Percentiles rank a stretch among this genome's conserved stretches.
These are phyloP conservation scores for Albula glossodonta DNA, from an alignment of 2,113 vertebrate genomes.

Conservation along the genomic window DNA sequence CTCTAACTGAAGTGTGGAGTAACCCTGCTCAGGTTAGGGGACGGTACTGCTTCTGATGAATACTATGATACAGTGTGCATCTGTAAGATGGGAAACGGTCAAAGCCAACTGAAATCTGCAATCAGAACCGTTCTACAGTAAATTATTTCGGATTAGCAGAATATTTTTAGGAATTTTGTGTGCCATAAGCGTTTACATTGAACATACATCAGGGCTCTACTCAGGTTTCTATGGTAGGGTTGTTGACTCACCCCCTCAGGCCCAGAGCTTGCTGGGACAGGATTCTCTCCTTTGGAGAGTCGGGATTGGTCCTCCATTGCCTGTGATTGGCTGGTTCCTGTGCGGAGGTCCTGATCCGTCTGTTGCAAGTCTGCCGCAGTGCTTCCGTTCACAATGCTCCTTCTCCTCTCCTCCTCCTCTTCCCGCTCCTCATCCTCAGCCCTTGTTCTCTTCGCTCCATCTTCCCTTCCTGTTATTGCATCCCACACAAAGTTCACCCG, in stretches of 20 bases:
- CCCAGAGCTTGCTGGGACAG: constrained; percentile 15
- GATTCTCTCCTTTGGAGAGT: constrained; percentile 1
- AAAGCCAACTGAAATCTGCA: too few relatives aligned
- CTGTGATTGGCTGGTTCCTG: constrained; percentile 26
- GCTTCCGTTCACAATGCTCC: background rate
- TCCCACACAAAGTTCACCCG: constrained; percentile 40
- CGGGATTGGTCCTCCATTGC: background rate
- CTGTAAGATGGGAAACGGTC: too few relatives aligned
- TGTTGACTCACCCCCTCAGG: constrained; percentile 39
- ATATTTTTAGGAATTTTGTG: too few relatives aligned
- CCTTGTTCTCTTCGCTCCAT: background rate
- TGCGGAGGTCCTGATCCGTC: background rate
- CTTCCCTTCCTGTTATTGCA: background rate
- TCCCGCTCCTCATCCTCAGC: background rate
- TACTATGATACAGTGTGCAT: too few relatives aligned
- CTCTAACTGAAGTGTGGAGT: too few relatives aligned
- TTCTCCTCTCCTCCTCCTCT: background rate
- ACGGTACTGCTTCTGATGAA: too few relatives aligned
- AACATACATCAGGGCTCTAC: too few relatives aligned
- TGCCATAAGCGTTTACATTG: too few relatives aligned
- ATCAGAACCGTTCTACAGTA: too few relatives aligned
- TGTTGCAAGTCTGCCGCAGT: background rate
- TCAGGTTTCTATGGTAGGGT: background rate
- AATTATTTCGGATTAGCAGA: too few relatives aligned
- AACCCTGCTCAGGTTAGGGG: too few relatives aligned